These are phyloP conservation scores for Drosophila colorata DNA, from an alignment of 2,888 invertebrate species.

Conservation along the genomic window DNA sequence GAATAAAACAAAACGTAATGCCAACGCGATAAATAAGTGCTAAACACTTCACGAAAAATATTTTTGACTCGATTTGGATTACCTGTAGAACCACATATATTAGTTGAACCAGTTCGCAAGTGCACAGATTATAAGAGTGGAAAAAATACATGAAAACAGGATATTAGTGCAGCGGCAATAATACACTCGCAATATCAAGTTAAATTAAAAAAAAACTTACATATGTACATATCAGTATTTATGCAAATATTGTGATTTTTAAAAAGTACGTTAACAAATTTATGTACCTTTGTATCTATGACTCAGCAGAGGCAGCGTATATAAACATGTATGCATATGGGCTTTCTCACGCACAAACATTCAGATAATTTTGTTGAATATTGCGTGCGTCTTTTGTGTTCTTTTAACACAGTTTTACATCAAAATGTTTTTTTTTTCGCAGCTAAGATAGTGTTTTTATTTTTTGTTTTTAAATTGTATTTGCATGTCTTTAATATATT, in stretches of 20 bases:
- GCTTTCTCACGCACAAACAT: slow-evolving; percentile 13
- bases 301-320: slow-evolving; percentile 32
- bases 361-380: slow-evolving; percentile 15
- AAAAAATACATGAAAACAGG: slow-evolving; percentile 26
- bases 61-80: slow-evolving; percentile 1
- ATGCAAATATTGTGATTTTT: slow-evolving; percentile 3
- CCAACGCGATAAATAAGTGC: slow-evolving; percentile 18
- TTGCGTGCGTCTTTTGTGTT: slow-evolving; percentile 20
- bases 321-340: slow-evolving; percentile 10
- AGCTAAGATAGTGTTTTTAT: not conserved
- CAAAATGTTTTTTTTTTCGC: not conserved
- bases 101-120: slow-evolving; percentile 15
- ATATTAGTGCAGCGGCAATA: slow-evolving; percentile 29
- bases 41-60: slow-evolving; percentile 1
- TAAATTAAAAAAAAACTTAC: slow-evolving; percentile 2
- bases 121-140: slow-evolving; percentile 36
- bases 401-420: not conserved
- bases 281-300: slow-evolving; percentile 18
- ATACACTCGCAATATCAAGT: slow-evolving; percentile 15
- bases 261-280: slow-evolving; percentile 4
- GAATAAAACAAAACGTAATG: slow-evolving; percentile 13
- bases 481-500: slow-evolving; percentile 1
- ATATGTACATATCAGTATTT: slow-evolving; percentile 3
- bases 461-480: not conserved
- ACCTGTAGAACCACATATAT: slow-evolving; percentile 3